Percentiles rank a stretch among this genome's conserved stretches.
Conservation (phyloP, 2,888 invertebrate species). For the Corythucha ciliata region DNA sequence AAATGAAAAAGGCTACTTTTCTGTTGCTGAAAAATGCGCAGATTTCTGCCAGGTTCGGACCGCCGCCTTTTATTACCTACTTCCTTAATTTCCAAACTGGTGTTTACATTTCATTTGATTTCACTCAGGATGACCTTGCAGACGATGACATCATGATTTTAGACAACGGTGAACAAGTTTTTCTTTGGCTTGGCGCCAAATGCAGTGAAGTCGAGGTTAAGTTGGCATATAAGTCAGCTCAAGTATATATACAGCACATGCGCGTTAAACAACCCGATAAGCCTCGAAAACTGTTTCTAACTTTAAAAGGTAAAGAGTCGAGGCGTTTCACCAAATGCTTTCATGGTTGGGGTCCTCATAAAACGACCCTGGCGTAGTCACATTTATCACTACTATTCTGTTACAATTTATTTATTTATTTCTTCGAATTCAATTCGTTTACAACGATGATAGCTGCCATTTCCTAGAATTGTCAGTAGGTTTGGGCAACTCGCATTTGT, state of each 20-base stretch:
- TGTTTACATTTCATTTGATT: neutral
- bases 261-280: conserved; percentile 86
- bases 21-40: conserved; percentile 96
- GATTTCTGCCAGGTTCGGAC: conserved; percentile 85
- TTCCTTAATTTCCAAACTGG: neutral
- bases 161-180: conserved; percentile 96
- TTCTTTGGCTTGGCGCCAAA: conserved; percentile 92
- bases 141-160: conserved; percentile 99
- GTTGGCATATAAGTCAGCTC: conserved; percentile 91
- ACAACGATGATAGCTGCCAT: no score
- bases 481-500: no score
- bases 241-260: conserved; percentile 98
- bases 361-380: conserved; percentile 62
- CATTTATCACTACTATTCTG: no score
- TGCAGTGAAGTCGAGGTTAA: conserved; percentile 99
- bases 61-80: no score
- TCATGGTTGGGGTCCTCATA: conserved; percentile 95
- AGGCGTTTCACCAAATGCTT: conserved; percentile 93
- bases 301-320: conserved; percentile 93
- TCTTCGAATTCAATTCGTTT: no score
- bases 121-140: conserved; percentile 81
- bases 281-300: conserved; percentile 83
- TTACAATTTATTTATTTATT: no score
- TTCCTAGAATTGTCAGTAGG: no score
- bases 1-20: conserved; percentile 98